These are phyloP conservation scores for Volucella bombylans DNA, from an alignment of 2,888 invertebrate genomes.

Conservation along the genomic window DNA sequence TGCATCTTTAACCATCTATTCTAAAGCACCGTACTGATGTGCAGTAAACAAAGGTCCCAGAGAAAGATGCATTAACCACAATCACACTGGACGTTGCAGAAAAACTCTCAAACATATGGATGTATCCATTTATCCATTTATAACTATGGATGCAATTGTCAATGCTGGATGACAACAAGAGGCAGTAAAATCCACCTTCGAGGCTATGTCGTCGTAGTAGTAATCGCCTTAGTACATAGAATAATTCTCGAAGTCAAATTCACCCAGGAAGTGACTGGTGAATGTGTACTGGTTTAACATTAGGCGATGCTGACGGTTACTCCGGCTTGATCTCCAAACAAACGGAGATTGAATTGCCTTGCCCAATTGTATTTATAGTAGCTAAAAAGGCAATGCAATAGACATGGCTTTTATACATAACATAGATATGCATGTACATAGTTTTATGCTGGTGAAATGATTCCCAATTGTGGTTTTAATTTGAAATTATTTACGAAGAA, in stretches of 20 bases:
- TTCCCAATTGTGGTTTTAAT: no score
- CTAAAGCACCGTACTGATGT: conserved; percentile 30
- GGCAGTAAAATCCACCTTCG: conserved; percentile 27
- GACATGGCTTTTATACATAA: no score
- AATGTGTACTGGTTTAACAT: conserved; percentile 38
- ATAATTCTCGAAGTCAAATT: conserved; percentile 31
- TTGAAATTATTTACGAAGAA: no score
- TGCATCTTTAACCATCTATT: conserved; percentile 37
- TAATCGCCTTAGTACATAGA: conserved; percentile 32
- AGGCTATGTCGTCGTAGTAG: background rate
- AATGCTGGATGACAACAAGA: conserved; percentile 37
- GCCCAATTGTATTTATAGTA: conserved; percentile 8
- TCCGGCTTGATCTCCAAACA: conserved; percentile 54
- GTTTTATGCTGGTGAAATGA: no score
- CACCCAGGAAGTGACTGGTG: conserved; percentile 26
- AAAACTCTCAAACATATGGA: conserved; percentile 26
- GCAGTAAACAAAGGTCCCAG: conserved; percentile 41
- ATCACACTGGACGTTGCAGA: conserved; percentile 8
- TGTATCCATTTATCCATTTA: background rate
- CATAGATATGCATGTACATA: no score
- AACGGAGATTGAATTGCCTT: conserved; percentile 40
- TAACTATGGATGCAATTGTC: conserved; percentile 11
- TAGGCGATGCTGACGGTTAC: conserved; percentile 33
- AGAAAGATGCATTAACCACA: conserved; percentile 44
- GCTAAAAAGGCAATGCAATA: no score